Base-by-base conservation (phyloP, 2,888 invertebrate species). In the Acrobasis consociella region DNA sequence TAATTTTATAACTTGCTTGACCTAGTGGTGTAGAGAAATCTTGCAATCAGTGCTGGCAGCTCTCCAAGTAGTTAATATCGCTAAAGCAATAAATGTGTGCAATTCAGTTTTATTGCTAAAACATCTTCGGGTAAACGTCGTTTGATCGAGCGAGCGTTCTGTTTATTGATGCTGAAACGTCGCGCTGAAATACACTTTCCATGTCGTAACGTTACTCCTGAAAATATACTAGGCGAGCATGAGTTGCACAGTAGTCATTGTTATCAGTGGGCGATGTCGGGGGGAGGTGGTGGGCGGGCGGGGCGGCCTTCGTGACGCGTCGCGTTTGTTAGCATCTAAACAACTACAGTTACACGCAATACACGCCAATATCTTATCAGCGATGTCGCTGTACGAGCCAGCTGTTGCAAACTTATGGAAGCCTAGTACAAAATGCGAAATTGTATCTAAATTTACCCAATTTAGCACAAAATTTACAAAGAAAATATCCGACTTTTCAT, bases 141-240 rank as follows among this genome's bases (percentile, higher is more conserved):
- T 53, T 53, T 53, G 37, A 53, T 53, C 8, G n/a, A 0, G n/a
- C 37, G 13, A 37, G 8, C 15, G 53, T 53, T n/a, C 53, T 53
- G 37, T 38, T 53, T 53, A 13, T 38, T 39, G 22, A 10, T 37
- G 9, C 17, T 52, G 39, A 16, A 51, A 82, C 78, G 81, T 80
- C 72, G 70, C 65, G 53, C 75, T 82, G 85, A 86, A 89, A 89
- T 84, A 68, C 72, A 73, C 75, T 86, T 86, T 86, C 81, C 82
- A 82, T 80, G 64, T 70, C 72, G 76, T 72, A 66, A 66, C 72
- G 76, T 72, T 66, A 66, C 75, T 78, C 77, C 89, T 91, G 90
- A 90, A 90, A 89, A 83, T 81, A 85, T 90, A 91, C 91, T 82
- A 91, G 91, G 91, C 88, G 75, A 85, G 69, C 89, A 90, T 87